A percentile compares a stretch with the other conserved stretches of the same genome.
Evolutionary conservation across 2,888 invertebrate genomes (phyloP).

Genomic region (Drosophila greeni): DNA sequence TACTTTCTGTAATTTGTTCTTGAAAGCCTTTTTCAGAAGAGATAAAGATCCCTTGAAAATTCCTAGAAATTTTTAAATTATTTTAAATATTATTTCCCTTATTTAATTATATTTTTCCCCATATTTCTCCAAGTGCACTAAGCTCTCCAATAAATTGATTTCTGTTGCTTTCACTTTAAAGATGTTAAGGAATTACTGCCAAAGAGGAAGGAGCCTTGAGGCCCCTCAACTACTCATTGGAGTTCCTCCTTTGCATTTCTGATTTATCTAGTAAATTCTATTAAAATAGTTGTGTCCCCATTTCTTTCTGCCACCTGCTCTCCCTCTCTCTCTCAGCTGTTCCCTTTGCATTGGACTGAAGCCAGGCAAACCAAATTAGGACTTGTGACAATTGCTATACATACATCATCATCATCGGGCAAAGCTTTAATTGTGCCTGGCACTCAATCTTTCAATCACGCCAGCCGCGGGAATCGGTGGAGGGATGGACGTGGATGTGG

Average conservation of each 20-base stretch:
- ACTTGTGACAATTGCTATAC: conserved; percentile 69
- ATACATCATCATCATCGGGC: conserved; percentile 59
- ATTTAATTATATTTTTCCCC: too few species aligned
- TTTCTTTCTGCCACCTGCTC: conserved; percentile 12
- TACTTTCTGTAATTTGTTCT: neutral
- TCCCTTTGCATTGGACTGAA: conserved; percentile 48
- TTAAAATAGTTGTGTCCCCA: conserved; percentile 10
- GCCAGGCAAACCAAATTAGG: conserved; percentile 59
- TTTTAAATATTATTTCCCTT: neutral
- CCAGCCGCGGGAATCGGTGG: conserved; percentile 30
- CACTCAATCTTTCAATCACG: conserved; percentile 77
- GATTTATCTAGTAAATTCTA: conserved; percentile 12
- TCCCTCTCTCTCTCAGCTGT: conserved; percentile 56
- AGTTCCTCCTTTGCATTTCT: neutral
- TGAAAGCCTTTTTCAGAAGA: too few species aligned
- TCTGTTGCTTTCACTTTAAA: conserved; percentile 8
- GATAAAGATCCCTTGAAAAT: too few species aligned
- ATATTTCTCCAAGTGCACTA: neutral
- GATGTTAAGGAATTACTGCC: neutral
- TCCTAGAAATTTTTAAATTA: too few species aligned
- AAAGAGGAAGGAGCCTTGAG: conserved; percentile 17
- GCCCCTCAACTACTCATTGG: neutral
- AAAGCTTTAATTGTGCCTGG: conserved; percentile 73
- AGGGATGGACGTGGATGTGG: conserved; percentile 45
- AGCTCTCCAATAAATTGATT: neutral